phyloP scores from a whole-genome alignment of 2,888 invertebrate genomes.

The Diadegma fenestrale region DNA sequence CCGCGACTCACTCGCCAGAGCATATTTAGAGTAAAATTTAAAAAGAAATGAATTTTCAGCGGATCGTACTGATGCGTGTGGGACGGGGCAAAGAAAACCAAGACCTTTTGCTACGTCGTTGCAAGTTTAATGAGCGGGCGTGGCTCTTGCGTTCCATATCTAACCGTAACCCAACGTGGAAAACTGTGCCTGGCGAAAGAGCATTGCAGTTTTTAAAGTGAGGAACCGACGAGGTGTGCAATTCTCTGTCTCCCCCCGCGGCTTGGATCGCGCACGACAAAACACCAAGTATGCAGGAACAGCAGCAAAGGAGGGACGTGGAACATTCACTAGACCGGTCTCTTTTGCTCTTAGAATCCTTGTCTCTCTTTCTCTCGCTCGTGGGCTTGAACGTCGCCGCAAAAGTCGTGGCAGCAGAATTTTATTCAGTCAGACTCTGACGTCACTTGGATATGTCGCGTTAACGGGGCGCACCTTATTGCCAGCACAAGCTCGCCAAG shows the following conservation, averaged over 20 bases:
- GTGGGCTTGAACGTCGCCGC: not conserved
- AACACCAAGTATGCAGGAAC: constrained; percentile 27
- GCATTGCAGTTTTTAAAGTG: constrained; percentile 26
- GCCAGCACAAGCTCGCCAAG: constrained; percentile 31
- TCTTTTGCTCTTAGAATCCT: constrained; percentile 4
- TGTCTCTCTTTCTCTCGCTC: constrained; percentile 27
- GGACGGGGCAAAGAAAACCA: not conserved
- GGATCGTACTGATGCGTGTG: not conserved
- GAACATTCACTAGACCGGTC: constrained; percentile 30
- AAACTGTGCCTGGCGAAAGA: constrained; percentile 34
- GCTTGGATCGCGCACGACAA: not conserved
- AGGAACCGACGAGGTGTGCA: constrained; percentile 27
- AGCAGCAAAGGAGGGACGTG: constrained; percentile 7
- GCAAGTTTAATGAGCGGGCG: constrained; percentile 76
- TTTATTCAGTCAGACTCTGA: constrained; percentile 55
- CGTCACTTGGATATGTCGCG: constrained; percentile 61
- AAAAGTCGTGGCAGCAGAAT: constrained; percentile 24
- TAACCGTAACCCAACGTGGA: constrained; percentile 64
- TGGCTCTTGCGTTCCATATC: constrained; percentile 70
- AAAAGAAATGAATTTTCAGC: not conserved
- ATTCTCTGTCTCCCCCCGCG: constrained; percentile 6
- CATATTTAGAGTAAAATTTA: not conserved
- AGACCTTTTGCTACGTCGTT: constrained; percentile 62
- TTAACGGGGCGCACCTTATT: constrained; percentile 64
- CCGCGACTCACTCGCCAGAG: not conserved